These are phyloP conservation scores for Arrhamphus sclerolepis DNA, from an alignment of 2,797 vertebrate species.

Conservation along the genomic window DNA sequence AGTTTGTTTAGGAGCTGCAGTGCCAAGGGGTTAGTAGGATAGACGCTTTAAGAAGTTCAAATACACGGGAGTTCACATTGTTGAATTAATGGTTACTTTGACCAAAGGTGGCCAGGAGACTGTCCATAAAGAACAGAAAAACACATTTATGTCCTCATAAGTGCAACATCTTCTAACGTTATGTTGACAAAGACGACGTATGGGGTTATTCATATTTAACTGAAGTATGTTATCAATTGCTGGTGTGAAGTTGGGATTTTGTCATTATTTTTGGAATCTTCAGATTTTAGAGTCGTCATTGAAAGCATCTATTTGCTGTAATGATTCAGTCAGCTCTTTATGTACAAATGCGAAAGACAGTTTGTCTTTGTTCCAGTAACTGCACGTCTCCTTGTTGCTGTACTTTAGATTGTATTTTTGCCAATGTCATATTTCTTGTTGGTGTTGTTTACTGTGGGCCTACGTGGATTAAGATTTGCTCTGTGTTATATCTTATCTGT, in stretches of 20 bases:
- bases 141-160: slow-evolving; percentile 22
- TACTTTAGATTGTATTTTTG: background rate
- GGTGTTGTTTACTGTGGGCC: slow-evolving; percentile 53
- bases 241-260: background rate
- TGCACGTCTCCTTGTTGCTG: background rate
- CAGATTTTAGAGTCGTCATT: background rate
- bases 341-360: background rate
- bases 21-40: slow-evolving; percentile 72
- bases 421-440: slow-evolving; percentile 12
- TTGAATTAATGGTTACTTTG: slow-evolving; percentile 62
- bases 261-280: slow-evolving; percentile 1
- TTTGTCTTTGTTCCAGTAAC: background rate
- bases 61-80: slow-evolving; percentile 59
- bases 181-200: slow-evolving; percentile 4
- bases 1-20: slow-evolving; percentile 60
- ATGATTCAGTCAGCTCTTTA: background rate
- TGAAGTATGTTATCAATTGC: background rate
- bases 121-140: slow-evolving; percentile 27
- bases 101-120: slow-evolving; percentile 32
- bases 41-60: slow-evolving; percentile 73
- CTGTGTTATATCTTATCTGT: slow-evolving; percentile 69
- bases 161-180: slow-evolving; percentile 14
- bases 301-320: background rate
- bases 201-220: slow-evolving; percentile 5
- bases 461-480: slow-evolving; percentile 77